Percentiles rank a stretch among this genome's conserved stretches.
phyloP scores from a whole-genome alignment of 2,888 invertebrate genomes.

The Microctonus brassicae region DNA sequence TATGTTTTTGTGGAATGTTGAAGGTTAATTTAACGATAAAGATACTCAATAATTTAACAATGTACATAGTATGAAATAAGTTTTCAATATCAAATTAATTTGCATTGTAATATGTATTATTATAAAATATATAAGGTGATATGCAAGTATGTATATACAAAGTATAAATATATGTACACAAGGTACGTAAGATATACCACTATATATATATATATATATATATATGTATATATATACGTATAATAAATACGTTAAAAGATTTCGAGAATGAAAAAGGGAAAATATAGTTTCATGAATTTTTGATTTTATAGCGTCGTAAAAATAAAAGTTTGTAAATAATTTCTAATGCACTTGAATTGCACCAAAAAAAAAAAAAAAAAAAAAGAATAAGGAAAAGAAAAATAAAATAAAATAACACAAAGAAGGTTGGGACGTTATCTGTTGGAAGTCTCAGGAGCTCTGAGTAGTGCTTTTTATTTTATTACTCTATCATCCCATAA shows the following conservation, averaged over 20 bases:
- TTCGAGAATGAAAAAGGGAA: not conserved
- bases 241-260: not conserved
- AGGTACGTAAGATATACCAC: too few relatives aligned
- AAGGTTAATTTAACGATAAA: not conserved
- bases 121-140: too few relatives aligned
- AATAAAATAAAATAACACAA: too few relatives aligned
- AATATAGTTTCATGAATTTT: not conserved
- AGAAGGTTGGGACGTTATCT: slow-evolving; percentile 35
- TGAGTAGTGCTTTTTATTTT: slow-evolving; percentile 61
- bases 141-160: too few relatives aligned
- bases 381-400: too few relatives aligned
- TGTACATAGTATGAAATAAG: not conserved
- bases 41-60: not conserved
- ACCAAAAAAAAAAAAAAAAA: not conserved
- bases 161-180: too few relatives aligned
- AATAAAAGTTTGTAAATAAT: slow-evolving; percentile 17
- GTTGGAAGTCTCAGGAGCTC: not conserved
- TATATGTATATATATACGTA: too few relatives aligned
- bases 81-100: not conserved
- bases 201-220: too few relatives aligned
- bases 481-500: slow-evolving; percentile 59
- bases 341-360: slow-evolving; percentile 21
- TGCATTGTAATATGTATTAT: too few relatives aligned
- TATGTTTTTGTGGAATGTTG: not conserved
- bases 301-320: slow-evolving; percentile 8